Evolutionary conservation across 1,140 invertebrate species (phyloP).

Genomic region (Dendroctonus ponderosae): DNA sequence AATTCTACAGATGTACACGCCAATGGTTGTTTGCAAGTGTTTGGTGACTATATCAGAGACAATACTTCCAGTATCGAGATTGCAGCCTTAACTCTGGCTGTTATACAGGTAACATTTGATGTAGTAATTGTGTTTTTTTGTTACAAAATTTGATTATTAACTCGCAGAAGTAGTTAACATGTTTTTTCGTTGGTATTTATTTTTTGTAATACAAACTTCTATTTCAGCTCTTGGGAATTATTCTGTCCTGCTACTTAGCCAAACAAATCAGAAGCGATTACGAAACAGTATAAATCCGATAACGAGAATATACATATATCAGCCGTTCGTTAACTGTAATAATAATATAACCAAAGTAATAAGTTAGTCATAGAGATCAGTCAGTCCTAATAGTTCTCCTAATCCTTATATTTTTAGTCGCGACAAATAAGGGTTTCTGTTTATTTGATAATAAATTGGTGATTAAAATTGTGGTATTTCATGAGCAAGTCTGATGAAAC

Average conservation of each 20-base stretch:
- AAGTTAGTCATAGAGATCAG: neutral
- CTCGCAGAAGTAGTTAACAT: neutral
- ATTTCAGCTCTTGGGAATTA: conserved; percentile 44
- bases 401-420: too few relatives aligned
- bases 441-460: too few relatives aligned
- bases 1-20: conserved; percentile 32
- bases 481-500: too few relatives aligned
- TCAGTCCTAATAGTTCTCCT: neutral
- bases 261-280: conserved; percentile 45
- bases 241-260: conserved; percentile 42
- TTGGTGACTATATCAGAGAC: conserved; percentile 60
- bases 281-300: conserved; percentile 39
- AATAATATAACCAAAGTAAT: conserved; percentile 24
- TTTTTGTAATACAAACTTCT: conserved; percentile 16
- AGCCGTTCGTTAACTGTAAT: neutral
- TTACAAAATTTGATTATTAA: conserved; percentile 3
- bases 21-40: conserved; percentile 60
- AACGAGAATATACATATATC: neutral
- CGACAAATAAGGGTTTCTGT: too few relatives aligned
- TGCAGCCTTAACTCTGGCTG: conserved; percentile 71
- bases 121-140: neutral
- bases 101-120: conserved; percentile 63
- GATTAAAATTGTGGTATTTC: too few relatives aligned
- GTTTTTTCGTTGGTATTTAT: neutral
- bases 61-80: conserved; percentile 73